Percentiles rank a stretch among this genome's conserved stretches.
These are phyloP conservation scores for Hydrochoerus hydrochaeris DNA, from an alignment of 2,113 vertebrate genomes.

Conservation along the genomic window DNA sequence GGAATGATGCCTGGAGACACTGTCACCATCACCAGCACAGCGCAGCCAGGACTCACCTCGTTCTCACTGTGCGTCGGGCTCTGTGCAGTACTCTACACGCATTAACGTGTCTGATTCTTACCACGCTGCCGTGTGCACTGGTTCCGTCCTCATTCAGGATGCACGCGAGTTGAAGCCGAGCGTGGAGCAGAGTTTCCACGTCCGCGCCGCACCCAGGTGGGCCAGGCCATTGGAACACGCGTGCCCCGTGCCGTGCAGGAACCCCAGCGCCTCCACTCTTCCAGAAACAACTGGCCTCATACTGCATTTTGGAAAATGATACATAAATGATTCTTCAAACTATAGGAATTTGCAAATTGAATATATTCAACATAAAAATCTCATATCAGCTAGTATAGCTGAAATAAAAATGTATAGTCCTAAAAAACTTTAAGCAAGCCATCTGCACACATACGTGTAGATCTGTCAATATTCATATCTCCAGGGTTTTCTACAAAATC, in stretches of 20 bases:
- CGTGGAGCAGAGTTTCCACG: neutral
- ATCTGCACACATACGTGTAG: neutral
- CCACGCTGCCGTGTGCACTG: neutral
- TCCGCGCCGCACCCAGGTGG: neutral
- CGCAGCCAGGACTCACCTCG: neutral
- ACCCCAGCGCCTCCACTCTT: neutral
- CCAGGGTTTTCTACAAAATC: slow-evolving; percentile 39
- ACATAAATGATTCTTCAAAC: slow-evolving; percentile 1
- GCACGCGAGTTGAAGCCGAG: neutral
- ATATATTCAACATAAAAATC: neutral
- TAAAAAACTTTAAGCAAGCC: neutral
- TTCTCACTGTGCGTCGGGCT: neutral
- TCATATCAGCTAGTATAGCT: neutral
- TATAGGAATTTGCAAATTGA: slow-evolving; percentile 48
- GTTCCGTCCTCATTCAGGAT: neutral
- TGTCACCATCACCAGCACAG: neutral
- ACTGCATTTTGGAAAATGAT: neutral
- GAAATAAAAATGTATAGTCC: slow-evolving; percentile 17
- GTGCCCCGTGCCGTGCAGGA: neutral
- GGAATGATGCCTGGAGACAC: neutral
- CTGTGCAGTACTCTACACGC: neutral
- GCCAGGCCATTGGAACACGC: neutral
- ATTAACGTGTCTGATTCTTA: neutral
- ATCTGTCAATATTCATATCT: neutral
- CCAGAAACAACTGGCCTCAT: neutral